Evolutionary conservation across 2,113 vertebrate species (phyloP).

Genomic region (Forbesichthys agassizii): DNA sequence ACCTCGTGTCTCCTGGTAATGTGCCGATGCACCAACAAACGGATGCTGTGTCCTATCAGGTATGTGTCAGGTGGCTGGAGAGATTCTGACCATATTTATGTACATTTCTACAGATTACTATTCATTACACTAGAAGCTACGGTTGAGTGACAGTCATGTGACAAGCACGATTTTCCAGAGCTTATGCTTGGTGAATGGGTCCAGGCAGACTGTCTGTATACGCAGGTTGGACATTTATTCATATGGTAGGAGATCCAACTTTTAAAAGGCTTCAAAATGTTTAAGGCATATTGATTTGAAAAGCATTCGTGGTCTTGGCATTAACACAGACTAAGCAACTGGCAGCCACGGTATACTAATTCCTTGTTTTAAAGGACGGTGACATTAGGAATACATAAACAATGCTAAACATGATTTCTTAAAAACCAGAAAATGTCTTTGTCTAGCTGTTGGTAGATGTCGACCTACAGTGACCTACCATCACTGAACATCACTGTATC

Average conservation of each 20-base stretch:
- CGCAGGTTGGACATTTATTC: conserved; percentile 27
- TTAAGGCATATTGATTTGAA: conserved; percentile 13
- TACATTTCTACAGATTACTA: conserved; percentile 60
- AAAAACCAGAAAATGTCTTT: too few species aligned
- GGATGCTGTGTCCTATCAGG: conserved; percentile 69
- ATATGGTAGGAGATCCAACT: conserved; percentile 33
- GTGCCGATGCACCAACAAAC: conserved; percentile 59
- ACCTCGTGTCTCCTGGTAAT: conserved; percentile 67
- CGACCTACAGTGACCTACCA: too few species aligned
- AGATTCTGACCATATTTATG: conserved; percentile 57
- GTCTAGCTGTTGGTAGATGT: too few species aligned
- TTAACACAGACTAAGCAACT: neutral
- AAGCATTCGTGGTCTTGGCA: neutral
- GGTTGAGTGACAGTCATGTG: conserved; percentile 51
- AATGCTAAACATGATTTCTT: neutral
- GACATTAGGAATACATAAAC: neutral
- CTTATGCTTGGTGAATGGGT: conserved; percentile 25
- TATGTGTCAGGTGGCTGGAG: conserved; percentile 62
- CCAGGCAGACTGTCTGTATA: conserved; percentile 36
- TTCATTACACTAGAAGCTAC: conserved; percentile 52
- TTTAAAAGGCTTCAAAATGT: conserved; percentile 5
- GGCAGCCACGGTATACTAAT: neutral
- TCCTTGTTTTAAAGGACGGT: neutral
- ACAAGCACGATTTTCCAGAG: conserved; percentile 40
- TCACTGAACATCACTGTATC: too few species aligned